Evolutionary conservation across 2,797 vertebrate genomes (phyloP), one percentile per base, ranked within the genome.

Genomic region (Trichosurus vulpecula): DNA sequence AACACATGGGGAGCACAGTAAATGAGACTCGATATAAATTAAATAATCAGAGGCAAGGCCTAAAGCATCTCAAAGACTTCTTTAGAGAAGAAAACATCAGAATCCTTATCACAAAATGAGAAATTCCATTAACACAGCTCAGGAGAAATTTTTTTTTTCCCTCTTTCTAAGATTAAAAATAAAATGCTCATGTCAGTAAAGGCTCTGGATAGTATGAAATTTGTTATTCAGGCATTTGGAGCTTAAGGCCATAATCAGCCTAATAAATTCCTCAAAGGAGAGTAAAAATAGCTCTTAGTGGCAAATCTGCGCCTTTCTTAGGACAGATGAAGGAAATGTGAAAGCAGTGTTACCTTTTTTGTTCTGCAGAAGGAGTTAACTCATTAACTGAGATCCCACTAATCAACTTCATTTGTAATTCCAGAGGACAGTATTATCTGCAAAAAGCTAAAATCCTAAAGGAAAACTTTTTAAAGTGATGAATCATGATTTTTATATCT

Each of bases 251-350:
- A 96, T 92, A 96, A 51, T 95, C 57, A 35, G 90, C n/a, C 52
- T 90, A 93, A 95, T 93, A 97, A 96, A 92, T 96, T n/a, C 53
- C 96, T 81, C 66, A 31, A n/a, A 81, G 94, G 93, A 87, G 30
- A 95, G 66, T 41, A 94, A 93, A 87, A 96, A 91, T 51, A 96
- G 51, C 41, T 92, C 90, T 53, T 94, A 55, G 74, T 96, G 92
- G 41, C 54, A 97, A 95, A 96, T 95, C 54, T 96, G 91, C 95
- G 90, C 58, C 95, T 97, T 52, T 95, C 94, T 96, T 97, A 97
- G 47, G 94, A 55, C 95, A 56, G 93, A 96, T 96, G 97, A 96
- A 96, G 66, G 30, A 30, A 54, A 93, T 96, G 94, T 57, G 54
- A 96, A 97, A 97, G 95, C 66, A 95, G 54, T 95, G 96, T 94